These are phyloP conservation scores for Choristoneura fumiferana DNA, from an alignment of 1,140 invertebrate species.

Conservation along the genomic window DNA sequence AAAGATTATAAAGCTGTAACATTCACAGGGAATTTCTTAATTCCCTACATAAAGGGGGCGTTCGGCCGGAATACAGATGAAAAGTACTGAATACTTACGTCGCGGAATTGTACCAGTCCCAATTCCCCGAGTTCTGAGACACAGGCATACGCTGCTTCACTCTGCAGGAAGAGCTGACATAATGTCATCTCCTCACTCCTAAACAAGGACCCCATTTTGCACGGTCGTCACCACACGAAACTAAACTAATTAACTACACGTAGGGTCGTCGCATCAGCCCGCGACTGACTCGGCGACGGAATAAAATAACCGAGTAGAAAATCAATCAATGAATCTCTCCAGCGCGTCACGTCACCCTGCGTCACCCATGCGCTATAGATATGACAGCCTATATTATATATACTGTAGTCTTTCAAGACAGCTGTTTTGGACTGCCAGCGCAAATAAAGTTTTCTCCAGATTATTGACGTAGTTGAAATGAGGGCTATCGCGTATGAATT, in stretches of 20 bases:
- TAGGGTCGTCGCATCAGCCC: slow-evolving; percentile 60
- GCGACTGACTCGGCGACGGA: slow-evolving; percentile 65
- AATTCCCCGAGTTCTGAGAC: slow-evolving; percentile 95
- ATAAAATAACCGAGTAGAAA: slow-evolving; percentile 50
- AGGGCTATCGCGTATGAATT: no score
- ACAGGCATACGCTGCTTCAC: slow-evolving; percentile 95
- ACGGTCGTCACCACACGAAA: slow-evolving; percentile 49
- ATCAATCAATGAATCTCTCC: slow-evolving; percentile 52
- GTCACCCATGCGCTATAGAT: slow-evolving; percentile 55
- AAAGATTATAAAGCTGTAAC: slow-evolving; percentile 25
- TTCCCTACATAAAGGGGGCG: background rate
- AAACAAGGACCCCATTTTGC: slow-evolving; percentile 88
- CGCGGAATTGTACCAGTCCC: slow-evolving; percentile 95
- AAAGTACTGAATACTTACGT: slow-evolving; percentile 84
- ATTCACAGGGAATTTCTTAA: slow-evolving; percentile 18
- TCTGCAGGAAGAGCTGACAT: slow-evolving; percentile 95
- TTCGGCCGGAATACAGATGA: background rate
- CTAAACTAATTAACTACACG: slow-evolving; percentile 37
- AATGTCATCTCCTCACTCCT: slow-evolving; percentile 96
- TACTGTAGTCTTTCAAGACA: no score
- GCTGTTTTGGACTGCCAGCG: slow-evolving; percentile 30
- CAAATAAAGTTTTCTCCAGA: background rate
- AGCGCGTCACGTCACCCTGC: slow-evolving; percentile 47
- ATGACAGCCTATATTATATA: no score
- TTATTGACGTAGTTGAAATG: no score